Conservation (phyloP, 2,113 vertebrate genomes). For the Zosterops borbonicus region DNA sequence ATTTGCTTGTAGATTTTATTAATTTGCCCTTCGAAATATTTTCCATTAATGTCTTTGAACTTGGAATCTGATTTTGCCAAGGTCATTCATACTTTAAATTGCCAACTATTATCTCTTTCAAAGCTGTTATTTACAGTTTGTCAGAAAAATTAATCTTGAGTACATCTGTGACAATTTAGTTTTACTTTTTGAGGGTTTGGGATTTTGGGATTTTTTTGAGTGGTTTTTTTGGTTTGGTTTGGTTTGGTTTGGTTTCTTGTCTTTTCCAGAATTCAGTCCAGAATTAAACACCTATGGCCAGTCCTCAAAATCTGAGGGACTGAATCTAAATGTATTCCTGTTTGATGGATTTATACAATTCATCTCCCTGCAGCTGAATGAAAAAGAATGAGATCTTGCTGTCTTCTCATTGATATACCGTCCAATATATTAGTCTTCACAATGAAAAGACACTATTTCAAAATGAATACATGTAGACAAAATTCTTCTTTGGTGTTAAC, state of each 20-base stretch:
- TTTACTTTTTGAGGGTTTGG: background rate
- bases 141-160: background rate
- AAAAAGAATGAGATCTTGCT: background rate
- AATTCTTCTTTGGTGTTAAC: background rate
- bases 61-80: background rate
- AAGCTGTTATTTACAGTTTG: background rate
- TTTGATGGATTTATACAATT: background rate
- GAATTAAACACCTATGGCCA: background rate
- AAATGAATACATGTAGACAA: accelerated
- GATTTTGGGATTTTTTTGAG: background rate
- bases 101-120: background rate
- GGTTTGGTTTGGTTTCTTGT: background rate
- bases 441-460: background rate
- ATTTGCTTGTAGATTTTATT: background rate
- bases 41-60: background rate
- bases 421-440: background rate
- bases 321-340: background rate
- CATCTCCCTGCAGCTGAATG: background rate
- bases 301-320: background rate
- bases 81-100: background rate
- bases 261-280: background rate
- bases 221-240: no score
- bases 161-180: background rate
- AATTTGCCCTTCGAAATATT: background rate
- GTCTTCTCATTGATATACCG: background rate